Evolutionary conservation across 2,797 vertebrate genomes (phyloP), one percentile per base, ranked within the genome.

Genomic region (Acipenser oxyrinchus): DNA sequence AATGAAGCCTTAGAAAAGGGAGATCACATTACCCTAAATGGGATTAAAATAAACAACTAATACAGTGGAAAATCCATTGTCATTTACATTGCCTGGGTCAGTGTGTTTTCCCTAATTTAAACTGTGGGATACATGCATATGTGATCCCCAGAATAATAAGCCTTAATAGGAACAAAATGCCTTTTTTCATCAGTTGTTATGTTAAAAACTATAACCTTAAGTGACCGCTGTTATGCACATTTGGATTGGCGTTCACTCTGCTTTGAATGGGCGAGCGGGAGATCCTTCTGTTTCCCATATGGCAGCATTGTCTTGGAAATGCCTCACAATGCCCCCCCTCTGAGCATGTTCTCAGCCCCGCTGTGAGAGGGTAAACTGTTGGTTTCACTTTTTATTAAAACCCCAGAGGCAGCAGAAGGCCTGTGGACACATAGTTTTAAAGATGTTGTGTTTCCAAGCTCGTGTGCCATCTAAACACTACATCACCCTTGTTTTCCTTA

Each of bases 211-310:
- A 0, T 69, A 1, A 7, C 73, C 0, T 68, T 0, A 66, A 76
- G 72, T 72, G 66, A 69, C 57, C 69, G 69, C 75, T 10, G 1
- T 63, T 77, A 57, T 60, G 68, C 0, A 1, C 73, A 71, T 69
- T 74, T 62, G 69, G 70, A 73, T 76, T 68, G 63, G 72, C 72
- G 76, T 69, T 72, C 58, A 61, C 0, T 9, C 64, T 64, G 65
- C 74, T 78, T 69, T 72, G 67, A 77, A 76, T 73, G 75, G 49
- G 13, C 48, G 49, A 63, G 53, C 74, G 70, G 74, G 13, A 0
- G 63, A 74, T 78, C 84, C 86, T 81, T 87, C 87, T 89, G 78
- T 78, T 87, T 81, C 79, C 84, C 82, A 80, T 85, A 81, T 85
- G 85, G 83, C 81, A 63, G 84, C 76, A 70, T 78, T 86, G 80